Evolutionary conservation across 1,140 invertebrate species (phyloP), one percentile per base, ranked within the genome.

Genomic region (Drosophila littoralis): DNA sequence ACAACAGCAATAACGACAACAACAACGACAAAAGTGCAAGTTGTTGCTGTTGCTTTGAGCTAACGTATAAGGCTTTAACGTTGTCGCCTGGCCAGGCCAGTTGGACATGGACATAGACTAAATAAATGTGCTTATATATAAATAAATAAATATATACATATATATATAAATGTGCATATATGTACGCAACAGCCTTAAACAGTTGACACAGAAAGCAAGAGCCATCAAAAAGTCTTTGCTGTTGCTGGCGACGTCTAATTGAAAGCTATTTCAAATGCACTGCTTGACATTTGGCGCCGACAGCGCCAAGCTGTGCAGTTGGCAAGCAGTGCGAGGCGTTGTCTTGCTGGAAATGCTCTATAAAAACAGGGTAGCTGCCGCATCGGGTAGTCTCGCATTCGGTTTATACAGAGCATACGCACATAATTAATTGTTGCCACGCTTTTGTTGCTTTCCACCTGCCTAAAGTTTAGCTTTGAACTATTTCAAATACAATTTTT

Each of bases 1-100:
- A 48, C 50, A 67, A 50, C 38, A 51, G 28, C 33, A 71, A 48
- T 45, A 67, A 50, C 38, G 22, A 33, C 33, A 71, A 48, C 50
- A 67, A 50, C 38, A 51, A 58, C 52, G 38, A 48, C 54, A 83
- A 84, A 86, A 85, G 82, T 86, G 82, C 82, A 79, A 85, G 81
- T 65, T 61, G 58, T 51, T 52, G 36, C 38, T 70, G 66, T 36
- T 57, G 40, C 61, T 43, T 75, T 67, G 64, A 36, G 43, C 61
- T 51, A 32, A 38, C 70, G 52, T 73, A 73, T 73, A 73, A 73
- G 70, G 70, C 70, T 33, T 58, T 72, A 42, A 15, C 22, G 66
- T 54, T 50, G 51, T 59, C 28, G 69, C 43, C 68, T 60, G 66
- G 43, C 43, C 54, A 40, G 36, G 64, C 33, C 43, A 50, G 65